Evolutionary conservation across 2,113 vertebrate species (phyloP).

Genomic region (Thamnophis sirtalis): DNA sequence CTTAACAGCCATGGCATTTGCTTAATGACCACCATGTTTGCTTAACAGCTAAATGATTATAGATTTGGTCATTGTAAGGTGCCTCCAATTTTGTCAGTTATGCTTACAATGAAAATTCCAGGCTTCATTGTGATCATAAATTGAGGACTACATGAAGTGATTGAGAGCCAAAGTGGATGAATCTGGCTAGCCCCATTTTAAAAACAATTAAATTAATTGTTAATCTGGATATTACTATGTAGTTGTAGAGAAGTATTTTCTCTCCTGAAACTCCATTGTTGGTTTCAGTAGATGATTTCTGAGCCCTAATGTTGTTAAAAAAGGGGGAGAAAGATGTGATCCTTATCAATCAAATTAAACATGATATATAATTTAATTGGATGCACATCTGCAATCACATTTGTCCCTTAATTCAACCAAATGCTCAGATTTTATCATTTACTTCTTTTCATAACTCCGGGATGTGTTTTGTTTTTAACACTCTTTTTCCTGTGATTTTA

Average conservation of each 20-base stretch:
- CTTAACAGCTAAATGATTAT: neutral
- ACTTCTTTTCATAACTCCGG: neutral
- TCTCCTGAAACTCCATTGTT: neutral
- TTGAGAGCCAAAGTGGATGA: neutral
- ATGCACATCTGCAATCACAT: neutral
- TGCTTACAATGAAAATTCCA: neutral
- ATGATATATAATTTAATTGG: neutral
- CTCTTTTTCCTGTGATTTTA: neutral
- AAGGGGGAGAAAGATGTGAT: neutral
- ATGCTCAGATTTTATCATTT: neutral
- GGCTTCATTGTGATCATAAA: neutral
- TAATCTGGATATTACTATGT: neutral
- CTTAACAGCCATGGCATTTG: neutral
- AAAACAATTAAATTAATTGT: neutral
- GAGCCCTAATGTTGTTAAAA: neutral
- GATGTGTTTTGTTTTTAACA: neutral
- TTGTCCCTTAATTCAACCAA: neutral
- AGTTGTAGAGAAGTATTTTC: neutral
- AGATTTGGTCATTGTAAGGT: neutral
- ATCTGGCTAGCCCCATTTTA: neutral
- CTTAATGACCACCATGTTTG: neutral
- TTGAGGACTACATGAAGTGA: neutral
- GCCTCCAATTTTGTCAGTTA: neutral
- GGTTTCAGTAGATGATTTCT: neutral
- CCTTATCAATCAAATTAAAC: neutral